Evolutionary conservation across 2,888 invertebrate species (phyloP).

Genomic region (Diachrysia chrysitis): DNA sequence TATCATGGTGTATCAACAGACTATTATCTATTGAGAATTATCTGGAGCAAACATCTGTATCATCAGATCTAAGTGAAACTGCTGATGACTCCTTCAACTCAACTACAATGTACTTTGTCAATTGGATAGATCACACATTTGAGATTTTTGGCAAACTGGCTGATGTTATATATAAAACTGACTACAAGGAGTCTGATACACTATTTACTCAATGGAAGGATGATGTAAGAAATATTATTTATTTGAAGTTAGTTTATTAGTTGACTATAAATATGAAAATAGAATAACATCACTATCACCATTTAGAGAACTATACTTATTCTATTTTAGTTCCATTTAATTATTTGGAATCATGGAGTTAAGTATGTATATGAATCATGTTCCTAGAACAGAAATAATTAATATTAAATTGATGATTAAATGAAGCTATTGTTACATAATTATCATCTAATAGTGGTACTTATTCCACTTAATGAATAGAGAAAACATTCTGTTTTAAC

Average conservation of each 20-base stretch:
- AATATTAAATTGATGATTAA: no score
- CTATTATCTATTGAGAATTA: conserved; percentile 69
- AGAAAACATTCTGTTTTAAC: no score
- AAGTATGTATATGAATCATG: no score
- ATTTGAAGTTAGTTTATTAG: background rate
- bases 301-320: no score
- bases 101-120: conserved; percentile 83
- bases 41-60: conserved; percentile 54
- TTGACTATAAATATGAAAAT: no score
- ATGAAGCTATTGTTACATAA: no score
- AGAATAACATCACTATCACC: no score
- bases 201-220: conserved; percentile 72
- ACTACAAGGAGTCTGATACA: conserved; percentile 68
- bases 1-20: conserved; percentile 80
- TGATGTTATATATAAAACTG: conserved; percentile 72
- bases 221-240: conserved; percentile 67
- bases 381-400: no score
- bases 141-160: conserved; percentile 78
- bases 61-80: conserved; percentile 49
- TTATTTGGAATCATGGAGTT: no score
- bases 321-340: no score
- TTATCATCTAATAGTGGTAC: no score
- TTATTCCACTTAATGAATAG: no score
- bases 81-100: conserved; percentile 68
- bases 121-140: conserved; percentile 86